phyloP scores from a whole-genome alignment of 64 coral and sea anemone genomes.

The Dendronephthya gigantea region DNA sequence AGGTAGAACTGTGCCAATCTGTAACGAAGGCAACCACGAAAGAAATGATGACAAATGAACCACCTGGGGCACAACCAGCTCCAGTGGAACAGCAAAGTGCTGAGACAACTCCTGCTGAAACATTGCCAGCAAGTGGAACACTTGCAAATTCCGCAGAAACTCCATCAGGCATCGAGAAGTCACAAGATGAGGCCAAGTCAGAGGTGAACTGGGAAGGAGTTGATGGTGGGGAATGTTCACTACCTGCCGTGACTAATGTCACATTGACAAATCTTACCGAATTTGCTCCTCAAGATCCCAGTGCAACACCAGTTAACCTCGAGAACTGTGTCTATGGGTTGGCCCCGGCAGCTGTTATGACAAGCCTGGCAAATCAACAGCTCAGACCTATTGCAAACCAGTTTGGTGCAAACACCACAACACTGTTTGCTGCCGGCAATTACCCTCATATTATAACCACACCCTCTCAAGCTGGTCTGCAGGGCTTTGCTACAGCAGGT shows the following conservation, averaged over 20 bases:
- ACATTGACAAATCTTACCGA: background rate
- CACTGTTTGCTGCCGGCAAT: conserved; percentile 7
- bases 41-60: background rate
- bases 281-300: conserved; percentile 1
- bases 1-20: background rate
- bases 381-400: background rate
- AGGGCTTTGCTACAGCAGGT: background rate
- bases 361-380: background rate
- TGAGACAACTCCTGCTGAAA: background rate
- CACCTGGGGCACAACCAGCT: background rate
- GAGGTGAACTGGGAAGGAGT: background rate
- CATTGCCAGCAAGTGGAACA: background rate
- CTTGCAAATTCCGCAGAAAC: background rate
- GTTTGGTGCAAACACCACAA: conserved; percentile 8
- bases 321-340: conserved; percentile 16
- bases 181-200: background rate
- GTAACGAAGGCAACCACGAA: background rate
- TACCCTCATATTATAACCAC: conserved; percentile 5
- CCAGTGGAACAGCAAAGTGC: background rate
- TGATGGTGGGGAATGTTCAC: background rate
- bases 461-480: background rate
- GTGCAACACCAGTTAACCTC: background rate
- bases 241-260: background rate
- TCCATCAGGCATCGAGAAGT: background rate
- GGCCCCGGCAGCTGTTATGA: background rate